phyloP scores from a whole-genome alignment of 2,888 invertebrate species.

The Parascotia fuliginaria region DNA sequence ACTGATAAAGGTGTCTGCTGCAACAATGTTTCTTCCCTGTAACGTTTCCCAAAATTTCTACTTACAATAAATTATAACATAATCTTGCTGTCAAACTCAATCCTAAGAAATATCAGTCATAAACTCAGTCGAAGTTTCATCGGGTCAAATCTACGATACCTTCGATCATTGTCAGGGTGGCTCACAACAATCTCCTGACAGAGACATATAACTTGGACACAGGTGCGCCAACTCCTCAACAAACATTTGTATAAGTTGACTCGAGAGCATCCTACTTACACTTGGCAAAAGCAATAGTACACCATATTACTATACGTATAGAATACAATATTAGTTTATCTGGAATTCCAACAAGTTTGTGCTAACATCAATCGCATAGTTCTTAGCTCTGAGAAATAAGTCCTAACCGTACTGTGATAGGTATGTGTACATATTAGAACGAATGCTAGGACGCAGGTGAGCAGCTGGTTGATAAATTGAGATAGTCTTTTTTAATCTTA shows the following conservation, averaged over 20 bases:
- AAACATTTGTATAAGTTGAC: slow-evolving; percentile 65
- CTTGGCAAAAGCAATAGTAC: slow-evolving; percentile 34
- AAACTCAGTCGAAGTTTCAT: slow-evolving; percentile 17
- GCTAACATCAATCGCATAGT: slow-evolving; percentile 41
- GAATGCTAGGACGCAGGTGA: slow-evolving; percentile 28
- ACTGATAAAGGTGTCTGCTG: no score
- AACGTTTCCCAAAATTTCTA: no score
- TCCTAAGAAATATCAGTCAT: slow-evolving; percentile 11
- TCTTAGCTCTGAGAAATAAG: slow-evolving; percentile 41
- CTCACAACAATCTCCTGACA: slow-evolving; percentile 53
- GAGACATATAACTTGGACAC: slow-evolving; percentile 57
- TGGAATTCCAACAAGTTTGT: slow-evolving; percentile 23
- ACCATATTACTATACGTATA: slow-evolving; percentile 35
- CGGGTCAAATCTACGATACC: slow-evolving; percentile 36
- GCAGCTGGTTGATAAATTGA: slow-evolving; percentile 13
- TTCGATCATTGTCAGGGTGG: slow-evolving; percentile 63
- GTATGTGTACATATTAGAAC: slow-evolving; percentile 43
- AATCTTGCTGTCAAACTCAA: background rate
- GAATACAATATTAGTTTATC: slow-evolving; percentile 20
- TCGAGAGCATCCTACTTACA: slow-evolving; percentile 32
- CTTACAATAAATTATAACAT: background rate
- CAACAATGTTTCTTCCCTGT: no score
- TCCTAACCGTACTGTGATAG: slow-evolving; percentile 39
- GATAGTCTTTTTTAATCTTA: no score
- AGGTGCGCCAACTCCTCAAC: slow-evolving; percentile 61